Conservation (phyloP, 2,888 invertebrate genomes). For the Antheraea yamamai region DNA sequence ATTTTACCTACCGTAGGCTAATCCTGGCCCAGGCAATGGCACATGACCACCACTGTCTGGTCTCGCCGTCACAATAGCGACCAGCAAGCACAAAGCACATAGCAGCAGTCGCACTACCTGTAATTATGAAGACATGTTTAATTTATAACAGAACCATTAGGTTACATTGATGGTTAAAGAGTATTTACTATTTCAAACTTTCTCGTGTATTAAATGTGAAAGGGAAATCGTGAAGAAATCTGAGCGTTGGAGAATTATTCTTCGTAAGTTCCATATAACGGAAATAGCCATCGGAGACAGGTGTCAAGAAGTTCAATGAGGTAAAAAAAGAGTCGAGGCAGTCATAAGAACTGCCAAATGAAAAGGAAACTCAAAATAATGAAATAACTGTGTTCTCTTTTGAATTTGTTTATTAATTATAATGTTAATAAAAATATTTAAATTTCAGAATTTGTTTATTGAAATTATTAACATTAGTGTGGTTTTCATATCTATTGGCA, state of each 20-base stretch:
- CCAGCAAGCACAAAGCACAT: slow-evolving; percentile 31
- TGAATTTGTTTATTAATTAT: too few species aligned
- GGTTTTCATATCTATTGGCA: too few species aligned
- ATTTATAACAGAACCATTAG: neutral
- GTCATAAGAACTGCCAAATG: too few species aligned
- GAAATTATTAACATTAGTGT: too few species aligned
- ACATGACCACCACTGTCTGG: slow-evolving; percentile 64
- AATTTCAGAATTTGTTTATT: too few species aligned
- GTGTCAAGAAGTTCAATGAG: too few species aligned
- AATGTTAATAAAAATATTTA: too few species aligned
- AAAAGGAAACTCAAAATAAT: too few species aligned
- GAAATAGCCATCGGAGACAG: too few species aligned
- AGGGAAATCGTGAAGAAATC: neutral
- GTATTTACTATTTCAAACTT: neutral
- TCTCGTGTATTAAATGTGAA: neutral
- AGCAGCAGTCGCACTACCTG: slow-evolving; percentile 44
- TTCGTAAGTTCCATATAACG: neutral
- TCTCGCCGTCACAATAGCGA: slow-evolving; percentile 30
- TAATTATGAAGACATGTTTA: slow-evolving; percentile 25
- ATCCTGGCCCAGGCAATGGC: slow-evolving; percentile 67
- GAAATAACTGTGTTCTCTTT: too few species aligned
- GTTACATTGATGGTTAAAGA: neutral
- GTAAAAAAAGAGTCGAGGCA: too few species aligned
- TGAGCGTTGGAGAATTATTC: neutral
- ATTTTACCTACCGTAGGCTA: slow-evolving; percentile 57